Evolutionary conservation across 2,797 vertebrate species (phyloP).

Genomic region (Acrossocheilus fasciatus): DNA sequence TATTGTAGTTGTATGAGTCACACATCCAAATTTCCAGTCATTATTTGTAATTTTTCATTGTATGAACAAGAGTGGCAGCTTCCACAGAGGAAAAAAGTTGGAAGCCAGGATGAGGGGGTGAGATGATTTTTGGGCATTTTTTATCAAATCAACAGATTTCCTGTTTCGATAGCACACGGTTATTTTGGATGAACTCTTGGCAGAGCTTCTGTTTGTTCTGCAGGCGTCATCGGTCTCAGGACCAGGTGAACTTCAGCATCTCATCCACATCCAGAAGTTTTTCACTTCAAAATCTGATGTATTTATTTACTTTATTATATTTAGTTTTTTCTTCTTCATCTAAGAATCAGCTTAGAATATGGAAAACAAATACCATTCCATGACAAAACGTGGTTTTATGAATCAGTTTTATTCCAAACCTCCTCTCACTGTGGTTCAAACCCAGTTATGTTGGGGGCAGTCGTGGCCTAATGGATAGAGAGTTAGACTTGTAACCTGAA

Average conservation of each 20-base stretch:
- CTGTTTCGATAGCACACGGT: neutral
- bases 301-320: too few species aligned
- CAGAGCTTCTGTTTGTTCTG: too few species aligned
- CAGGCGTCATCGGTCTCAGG: constrained; percentile 59
- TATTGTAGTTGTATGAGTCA: neutral
- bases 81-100: neutral
- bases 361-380: neutral
- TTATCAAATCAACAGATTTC: too few species aligned
- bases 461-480: too few species aligned
- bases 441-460: too few species aligned
- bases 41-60: neutral
- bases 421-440: neutral
- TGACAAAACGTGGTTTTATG: neutral
- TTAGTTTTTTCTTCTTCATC: too few species aligned
- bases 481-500: too few species aligned
- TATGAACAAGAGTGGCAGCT: neutral
- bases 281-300: neutral
- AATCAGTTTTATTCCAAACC: neutral
- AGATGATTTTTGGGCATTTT: too few species aligned
- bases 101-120: too few species aligned
- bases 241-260: constrained; percentile 83
- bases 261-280: constrained; percentile 88
- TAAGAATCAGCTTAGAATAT: neutral
- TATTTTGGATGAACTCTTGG: too few species aligned
- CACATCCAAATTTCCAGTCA: neutral